Base-by-base conservation (phyloP, 2,888 invertebrate species). In the Pardosa pseudoannulata region DNA sequence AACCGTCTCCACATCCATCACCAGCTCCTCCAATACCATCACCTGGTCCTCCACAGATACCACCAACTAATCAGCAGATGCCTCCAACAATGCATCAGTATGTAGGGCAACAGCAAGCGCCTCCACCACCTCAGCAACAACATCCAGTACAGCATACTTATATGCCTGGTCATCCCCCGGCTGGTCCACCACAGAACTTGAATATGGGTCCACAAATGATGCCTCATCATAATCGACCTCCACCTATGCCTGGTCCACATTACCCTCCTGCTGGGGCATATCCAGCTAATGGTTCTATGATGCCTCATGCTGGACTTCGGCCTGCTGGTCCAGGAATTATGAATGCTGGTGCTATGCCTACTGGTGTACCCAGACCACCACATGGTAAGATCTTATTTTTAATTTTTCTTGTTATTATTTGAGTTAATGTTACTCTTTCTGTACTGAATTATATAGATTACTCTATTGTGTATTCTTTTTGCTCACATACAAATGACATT, bases 1-100 rank as follows among this genome's bases (percentile, higher is more conserved):
- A 78, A 28, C 79, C 87, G 9, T 80, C 86, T 9, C 87, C 87
- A 23, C 79, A 79, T 64, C 86, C 86, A n/a, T 86, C 86, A 56
- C 86, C 79, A 2, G 75, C 80, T n/a, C 76, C 87, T 28, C 73
- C 85, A n/a, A 71, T 75, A 46, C 86, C 86, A n/a, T 79, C 86
- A n/a, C 87, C 75, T 7, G 76, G 75, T 23, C 87, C 87, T 27
- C 87, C 65, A 28, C 39, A 68, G 7, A 75, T 73, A 9, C 73
- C 56, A 5, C 73, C 73, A n/a, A 31, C 62, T 0, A 74, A 73
- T 31, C 87, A 86, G 27, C 72, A 64, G 19, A 68, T 72, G 62
- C 85, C 73, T 7, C 56, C 56, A 3, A 56, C 56, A 1, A 56
- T 73, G 73, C 73, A 46, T 56, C 56, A 50, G n/a, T 41, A 36